These are phyloP conservation scores for Pipistrellus pipistrellus DNA, from an alignment of 2,797 vertebrate species.

Conservation along the genomic window DNA sequence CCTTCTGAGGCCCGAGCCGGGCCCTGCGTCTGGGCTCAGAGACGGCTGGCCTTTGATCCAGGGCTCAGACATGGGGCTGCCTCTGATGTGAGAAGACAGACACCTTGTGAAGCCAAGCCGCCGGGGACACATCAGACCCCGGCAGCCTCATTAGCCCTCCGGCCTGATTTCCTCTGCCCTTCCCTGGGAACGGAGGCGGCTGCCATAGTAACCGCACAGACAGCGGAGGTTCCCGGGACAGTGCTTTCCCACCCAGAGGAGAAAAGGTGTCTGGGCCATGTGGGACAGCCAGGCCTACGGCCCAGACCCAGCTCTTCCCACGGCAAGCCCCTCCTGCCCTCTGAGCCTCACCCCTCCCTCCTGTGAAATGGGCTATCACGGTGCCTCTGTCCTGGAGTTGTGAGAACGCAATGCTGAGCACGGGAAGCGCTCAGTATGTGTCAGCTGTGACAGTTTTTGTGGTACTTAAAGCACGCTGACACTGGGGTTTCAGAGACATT, in stretches of 20 bases:
- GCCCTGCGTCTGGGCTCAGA: background rate
- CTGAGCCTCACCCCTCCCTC: background rate
- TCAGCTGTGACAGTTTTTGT: too few species aligned
- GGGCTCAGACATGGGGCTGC: background rate
- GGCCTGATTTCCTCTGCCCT: constrained; percentile 71
- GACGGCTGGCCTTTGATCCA: constrained; percentile 66
- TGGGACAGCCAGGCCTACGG: background rate
- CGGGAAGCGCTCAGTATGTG: background rate
- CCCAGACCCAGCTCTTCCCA: background rate
- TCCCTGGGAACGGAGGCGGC: background rate
- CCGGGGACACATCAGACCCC: constrained; percentile 25
- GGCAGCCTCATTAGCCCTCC: constrained; percentile 66
- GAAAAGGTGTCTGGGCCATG: background rate
- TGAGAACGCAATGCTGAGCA: too few species aligned
- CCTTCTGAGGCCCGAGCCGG: background rate
- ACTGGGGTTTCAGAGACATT: accelerated
- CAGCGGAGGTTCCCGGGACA: background rate
- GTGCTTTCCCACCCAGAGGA: background rate
- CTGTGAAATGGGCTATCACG: too few species aligned
- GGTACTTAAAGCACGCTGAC: too few species aligned
- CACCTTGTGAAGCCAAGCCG: constrained; percentile 48
- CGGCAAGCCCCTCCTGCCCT: too few species aligned
- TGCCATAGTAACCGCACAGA: constrained; percentile 72
- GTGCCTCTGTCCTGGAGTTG: too few species aligned
- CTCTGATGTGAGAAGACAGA: constrained; percentile 48